phyloP scores from a whole-genome alignment of 2,113 vertebrate genomes.

The Rhineura floridana region DNA sequence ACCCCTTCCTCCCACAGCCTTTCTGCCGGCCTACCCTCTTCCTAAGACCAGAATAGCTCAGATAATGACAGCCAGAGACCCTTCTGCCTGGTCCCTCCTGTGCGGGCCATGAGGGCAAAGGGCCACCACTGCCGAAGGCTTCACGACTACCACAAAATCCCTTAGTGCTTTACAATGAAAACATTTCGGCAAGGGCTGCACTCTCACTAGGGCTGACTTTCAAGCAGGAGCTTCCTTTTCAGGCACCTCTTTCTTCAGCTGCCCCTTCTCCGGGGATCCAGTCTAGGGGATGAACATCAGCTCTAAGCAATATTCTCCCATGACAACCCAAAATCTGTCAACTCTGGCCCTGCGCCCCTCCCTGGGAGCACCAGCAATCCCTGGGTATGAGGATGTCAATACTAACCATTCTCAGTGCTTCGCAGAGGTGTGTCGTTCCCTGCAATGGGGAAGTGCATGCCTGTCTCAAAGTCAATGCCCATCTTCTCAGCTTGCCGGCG shows the following conservation, averaged over 20 bases:
- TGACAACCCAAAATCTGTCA: not conserved
- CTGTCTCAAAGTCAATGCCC: conserved; percentile 96
- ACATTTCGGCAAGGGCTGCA: not conserved
- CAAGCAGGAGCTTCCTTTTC: not conserved
- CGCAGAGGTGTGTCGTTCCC: conserved; percentile 81
- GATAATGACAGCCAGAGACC: not conserved
- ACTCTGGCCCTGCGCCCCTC: not conserved
- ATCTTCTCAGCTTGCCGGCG: conserved; percentile 94
- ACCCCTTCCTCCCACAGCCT: not conserved
- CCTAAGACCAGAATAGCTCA: not conserved
- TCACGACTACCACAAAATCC: not conserved
- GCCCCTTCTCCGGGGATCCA: not conserved
- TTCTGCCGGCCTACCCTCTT: not conserved
- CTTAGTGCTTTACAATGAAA: not conserved
- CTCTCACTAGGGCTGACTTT: not conserved
- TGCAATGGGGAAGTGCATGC: conserved; percentile 90
- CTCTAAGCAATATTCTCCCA: not conserved
- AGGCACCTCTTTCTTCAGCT: not conserved
- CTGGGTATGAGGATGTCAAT: not conserved
- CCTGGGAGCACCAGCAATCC: too few species aligned
- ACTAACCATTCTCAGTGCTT: conserved; percentile 78
- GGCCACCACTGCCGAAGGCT: not conserved
- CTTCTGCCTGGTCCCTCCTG: not conserved
- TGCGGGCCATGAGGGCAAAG: not conserved
- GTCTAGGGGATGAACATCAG: too few species aligned